A percentile compares a stretch with the other conserved stretches of the same genome.
phyloP scores from a whole-genome alignment of 2,113 vertebrate species.

The Microcebus jonahi region DNA sequence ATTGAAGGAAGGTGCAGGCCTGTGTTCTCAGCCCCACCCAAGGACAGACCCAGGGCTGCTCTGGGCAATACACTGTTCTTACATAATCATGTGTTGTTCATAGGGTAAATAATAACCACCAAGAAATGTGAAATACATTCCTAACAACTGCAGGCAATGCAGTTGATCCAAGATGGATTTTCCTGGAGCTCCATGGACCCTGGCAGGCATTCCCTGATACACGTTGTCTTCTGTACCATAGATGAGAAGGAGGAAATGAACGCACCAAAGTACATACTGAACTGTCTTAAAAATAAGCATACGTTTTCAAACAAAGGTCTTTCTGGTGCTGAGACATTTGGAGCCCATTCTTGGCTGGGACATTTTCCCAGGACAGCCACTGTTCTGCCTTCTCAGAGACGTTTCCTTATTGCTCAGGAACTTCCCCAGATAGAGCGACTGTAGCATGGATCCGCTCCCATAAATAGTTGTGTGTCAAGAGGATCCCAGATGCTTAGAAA shows the following conservation, averaged over 20 bases:
- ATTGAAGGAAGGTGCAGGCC: background rate
- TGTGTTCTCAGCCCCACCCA: background rate
- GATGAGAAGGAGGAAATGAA: background rate
- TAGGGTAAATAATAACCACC: background rate
- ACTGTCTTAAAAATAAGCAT: background rate
- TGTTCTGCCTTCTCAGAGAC: background rate
- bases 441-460: background rate
- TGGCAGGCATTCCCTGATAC: background rate
- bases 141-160: background rate
- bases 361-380: background rate
- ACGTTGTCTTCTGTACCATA: background rate
- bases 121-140: background rate
- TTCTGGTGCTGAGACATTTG: background rate
- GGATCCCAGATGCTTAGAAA: background rate
- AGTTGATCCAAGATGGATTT: background rate
- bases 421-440: background rate
- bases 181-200: background rate
- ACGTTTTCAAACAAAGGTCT: background rate
- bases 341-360: background rate
- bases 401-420: background rate
- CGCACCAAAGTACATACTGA: rapidly evolving
- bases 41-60: background rate
- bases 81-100: rapidly evolving
- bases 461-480: background rate
- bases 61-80: rapidly evolving